Conservation (phyloP, 2,888 invertebrate genomes). For the Bibio marci region DNA sequence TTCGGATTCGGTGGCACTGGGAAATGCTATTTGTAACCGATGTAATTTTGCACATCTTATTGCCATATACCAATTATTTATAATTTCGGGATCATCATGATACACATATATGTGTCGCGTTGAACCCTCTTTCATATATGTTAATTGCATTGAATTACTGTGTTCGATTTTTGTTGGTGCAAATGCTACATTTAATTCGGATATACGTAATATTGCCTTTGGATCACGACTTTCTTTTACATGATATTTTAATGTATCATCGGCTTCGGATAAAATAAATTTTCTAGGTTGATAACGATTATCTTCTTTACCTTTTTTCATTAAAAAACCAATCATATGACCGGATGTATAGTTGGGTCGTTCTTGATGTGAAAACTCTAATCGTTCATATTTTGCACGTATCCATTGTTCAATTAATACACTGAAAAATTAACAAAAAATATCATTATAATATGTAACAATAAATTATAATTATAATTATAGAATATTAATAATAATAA, state of each 20-base stretch:
- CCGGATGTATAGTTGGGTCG: constrained; percentile 64
- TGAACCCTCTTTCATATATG: constrained; percentile 68
- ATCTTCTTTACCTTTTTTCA: constrained; percentile 81
- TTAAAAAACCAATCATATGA: constrained; percentile 68
- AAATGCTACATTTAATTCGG: constrained; percentile 70
- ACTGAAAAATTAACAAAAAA: constrained; percentile 33
- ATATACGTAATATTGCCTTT: constrained; percentile 63
- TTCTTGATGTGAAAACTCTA: constrained; percentile 64
- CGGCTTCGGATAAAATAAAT: constrained; percentile 64
- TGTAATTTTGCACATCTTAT: constrained; percentile 73
- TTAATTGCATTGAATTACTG: constrained; percentile 67
- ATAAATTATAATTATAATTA: too few species aligned
- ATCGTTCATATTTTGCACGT: constrained; percentile 72
- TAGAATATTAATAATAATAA: too few species aligned
- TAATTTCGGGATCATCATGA: constrained; percentile 69
- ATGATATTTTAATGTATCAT: constrained; percentile 63
- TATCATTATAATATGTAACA: too few species aligned
- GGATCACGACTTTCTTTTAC: constrained; percentile 62
- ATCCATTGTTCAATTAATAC: constrained; percentile 84
- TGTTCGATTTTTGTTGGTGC: constrained; percentile 66
- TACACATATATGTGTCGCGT: constrained; percentile 78
- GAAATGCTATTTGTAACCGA: constrained; percentile 67
- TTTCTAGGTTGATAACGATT: constrained; percentile 66
- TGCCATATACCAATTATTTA: constrained; percentile 72
- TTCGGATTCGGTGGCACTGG: constrained; percentile 54